Evolutionary conservation across 1,140 invertebrate genomes (phyloP).

Genomic region (Heterodera schachtii): DNA sequence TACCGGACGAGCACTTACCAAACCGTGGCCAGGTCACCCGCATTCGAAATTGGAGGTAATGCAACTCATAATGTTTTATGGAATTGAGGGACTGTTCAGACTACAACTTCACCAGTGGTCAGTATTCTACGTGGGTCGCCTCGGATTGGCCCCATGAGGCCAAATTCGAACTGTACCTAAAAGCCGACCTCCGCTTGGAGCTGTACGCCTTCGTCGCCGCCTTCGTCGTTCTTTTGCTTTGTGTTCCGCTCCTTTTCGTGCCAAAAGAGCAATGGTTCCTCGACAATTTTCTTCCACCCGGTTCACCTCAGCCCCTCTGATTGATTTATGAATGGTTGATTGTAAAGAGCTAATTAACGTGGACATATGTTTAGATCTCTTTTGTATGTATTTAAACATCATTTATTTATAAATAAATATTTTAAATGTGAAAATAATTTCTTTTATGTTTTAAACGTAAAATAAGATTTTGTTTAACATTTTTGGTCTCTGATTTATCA

Average conservation of each 20-base stretch:
- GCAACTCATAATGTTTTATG: neutral
- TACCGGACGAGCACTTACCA: conserved; percentile 39
- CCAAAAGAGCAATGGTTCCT: conserved; percentile 40
- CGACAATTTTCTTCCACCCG: conserved; percentile 35
- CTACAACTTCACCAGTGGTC: conserved; percentile 36
- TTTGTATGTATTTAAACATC: no score
- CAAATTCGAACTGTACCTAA: conserved; percentile 34
- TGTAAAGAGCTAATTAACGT: neutral
- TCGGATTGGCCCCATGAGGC: conserved; percentile 26
- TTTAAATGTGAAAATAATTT: no score
- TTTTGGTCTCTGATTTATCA: no score
- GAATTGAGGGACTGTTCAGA: conserved; percentile 18
- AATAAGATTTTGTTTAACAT: no score
- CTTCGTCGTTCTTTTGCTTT: conserved; percentile 26
- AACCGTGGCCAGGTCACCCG: conserved; percentile 40
- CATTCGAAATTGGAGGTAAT: conserved; percentile 42
- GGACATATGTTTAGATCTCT: no score
- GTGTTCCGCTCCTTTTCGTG: conserved; percentile 31
- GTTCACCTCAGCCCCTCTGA: conserved; percentile 35
- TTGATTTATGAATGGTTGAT: neutral
- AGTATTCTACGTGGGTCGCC: conserved; percentile 44
- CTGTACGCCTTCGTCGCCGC: conserved; percentile 31
- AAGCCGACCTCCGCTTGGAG: conserved; percentile 32
- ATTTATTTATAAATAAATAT: no score
- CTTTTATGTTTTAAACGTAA: no score